Conservation (phyloP, 2,888 invertebrate species). For the Chloroclysta siterata region DNA sequence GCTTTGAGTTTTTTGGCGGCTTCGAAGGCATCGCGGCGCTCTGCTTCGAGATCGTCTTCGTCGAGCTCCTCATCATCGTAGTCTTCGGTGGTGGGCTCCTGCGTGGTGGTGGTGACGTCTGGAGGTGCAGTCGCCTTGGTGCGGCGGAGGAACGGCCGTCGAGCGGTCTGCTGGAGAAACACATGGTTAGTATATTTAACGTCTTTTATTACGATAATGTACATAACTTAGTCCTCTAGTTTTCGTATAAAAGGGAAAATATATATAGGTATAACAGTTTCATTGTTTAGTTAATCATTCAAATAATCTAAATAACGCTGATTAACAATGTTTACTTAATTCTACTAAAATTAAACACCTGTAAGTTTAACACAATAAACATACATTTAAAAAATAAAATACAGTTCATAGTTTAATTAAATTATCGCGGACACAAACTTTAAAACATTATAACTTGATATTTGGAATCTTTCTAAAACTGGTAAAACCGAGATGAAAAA, state of each 20-base stretch:
- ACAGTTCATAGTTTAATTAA: no score
- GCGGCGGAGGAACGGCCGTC: conserved; percentile 72
- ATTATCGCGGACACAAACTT: no score
- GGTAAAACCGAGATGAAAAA: not conserved
- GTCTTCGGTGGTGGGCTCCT: conserved; percentile 40
- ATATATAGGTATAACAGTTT: conserved; percentile 21
- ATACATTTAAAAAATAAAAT: not conserved
- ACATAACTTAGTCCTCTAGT: not conserved
- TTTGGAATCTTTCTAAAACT: not conserved
- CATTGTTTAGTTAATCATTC: not conserved
- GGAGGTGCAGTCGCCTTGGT: conserved; percentile 73
- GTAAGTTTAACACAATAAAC: not conserved
- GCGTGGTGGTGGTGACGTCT: conserved; percentile 49
- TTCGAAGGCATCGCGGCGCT: conserved; percentile 47
- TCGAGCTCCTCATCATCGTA: conserved; percentile 42
- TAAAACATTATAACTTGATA: no score
- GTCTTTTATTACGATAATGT: conserved; percentile 9
- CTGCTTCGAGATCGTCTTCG: conserved; percentile 21
- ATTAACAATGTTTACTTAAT: not conserved
- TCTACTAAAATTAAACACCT: not conserved
- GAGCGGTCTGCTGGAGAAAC: conserved; percentile 61
- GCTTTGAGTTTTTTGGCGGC: conserved; percentile 54
- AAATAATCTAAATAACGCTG: not conserved
- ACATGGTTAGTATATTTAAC: conserved; percentile 38
- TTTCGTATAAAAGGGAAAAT: not conserved